A percentile compares a stretch with the other conserved stretches of the same genome.
Evolutionary conservation across 2,888 invertebrate genomes (phyloP).

Genomic region (Gymnoscelis rufifasciata): DNA sequence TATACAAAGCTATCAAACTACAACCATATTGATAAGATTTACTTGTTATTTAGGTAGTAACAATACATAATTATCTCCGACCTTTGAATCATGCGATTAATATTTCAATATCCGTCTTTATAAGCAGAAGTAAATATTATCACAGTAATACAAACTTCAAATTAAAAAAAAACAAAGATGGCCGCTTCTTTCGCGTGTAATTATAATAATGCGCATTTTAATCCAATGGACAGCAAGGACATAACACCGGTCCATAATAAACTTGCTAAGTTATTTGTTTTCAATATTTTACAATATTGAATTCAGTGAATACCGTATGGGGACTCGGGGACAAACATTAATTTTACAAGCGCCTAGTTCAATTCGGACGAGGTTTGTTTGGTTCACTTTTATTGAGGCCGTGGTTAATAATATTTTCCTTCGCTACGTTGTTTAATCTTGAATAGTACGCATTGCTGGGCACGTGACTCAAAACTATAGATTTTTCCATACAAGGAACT

Average conservation of each 20-base stretch:
- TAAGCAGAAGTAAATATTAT: background rate
- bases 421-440: too few relatives aligned
- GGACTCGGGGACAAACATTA: background rate
- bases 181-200: conserved; percentile 19
- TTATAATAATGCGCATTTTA: conserved; percentile 24
- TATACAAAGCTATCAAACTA: too few relatives aligned
- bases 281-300: background rate
- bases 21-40: too few relatives aligned
- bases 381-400: background rate
- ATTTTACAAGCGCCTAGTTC: background rate
- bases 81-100: too few relatives aligned
- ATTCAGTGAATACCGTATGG: background rate
- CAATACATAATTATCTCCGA: background rate
- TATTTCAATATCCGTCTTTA: background rate
- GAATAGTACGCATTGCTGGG: too few relatives aligned
- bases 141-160: background rate
- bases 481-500: too few relatives aligned
- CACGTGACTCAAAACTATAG: too few relatives aligned
- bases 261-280: conserved; percentile 12
- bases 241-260: conserved; percentile 5
- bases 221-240: conserved; percentile 13
- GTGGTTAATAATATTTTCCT: too few relatives aligned
- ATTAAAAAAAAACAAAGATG: conserved; percentile 17
- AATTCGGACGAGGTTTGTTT: background rate
- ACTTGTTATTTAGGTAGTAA: background rate